Conservation (phyloP, 2,797 vertebrate species). For the Fundulus diaphanus region DNA sequence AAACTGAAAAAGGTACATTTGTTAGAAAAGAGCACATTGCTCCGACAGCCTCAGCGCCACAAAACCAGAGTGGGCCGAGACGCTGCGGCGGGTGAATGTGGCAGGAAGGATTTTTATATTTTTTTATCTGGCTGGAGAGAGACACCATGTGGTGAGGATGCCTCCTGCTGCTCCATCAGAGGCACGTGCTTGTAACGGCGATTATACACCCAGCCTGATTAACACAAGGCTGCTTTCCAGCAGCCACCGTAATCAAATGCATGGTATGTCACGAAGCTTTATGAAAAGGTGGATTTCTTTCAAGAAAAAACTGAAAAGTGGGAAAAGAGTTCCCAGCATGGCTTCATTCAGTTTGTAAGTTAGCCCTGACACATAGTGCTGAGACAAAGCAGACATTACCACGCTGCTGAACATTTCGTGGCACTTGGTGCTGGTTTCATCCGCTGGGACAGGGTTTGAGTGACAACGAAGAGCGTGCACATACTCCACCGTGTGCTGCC, state of each 20-base stretch:
- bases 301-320: neutral
- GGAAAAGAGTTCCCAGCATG: constrained; percentile 19
- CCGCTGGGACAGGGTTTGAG: constrained; percentile 68
- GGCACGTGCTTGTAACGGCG: constrained; percentile 44
- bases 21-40: constrained; percentile 59
- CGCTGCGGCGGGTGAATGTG: constrained; percentile 51
- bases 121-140: constrained; percentile 84
- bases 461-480: constrained; percentile 72
- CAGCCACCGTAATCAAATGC: neutral
- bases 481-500: constrained; percentile 61
- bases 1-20: constrained; percentile 61
- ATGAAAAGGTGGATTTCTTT: neutral
- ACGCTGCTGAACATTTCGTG: constrained; percentile 66
- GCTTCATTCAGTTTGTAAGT: constrained; percentile 42
- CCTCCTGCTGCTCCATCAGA: constrained; percentile 67
- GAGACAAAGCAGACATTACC: constrained; percentile 67
- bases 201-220: constrained; percentile 17
- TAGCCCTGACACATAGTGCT: constrained; percentile 46
- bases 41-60: constrained; percentile 50
- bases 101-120: constrained; percentile 46
- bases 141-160: constrained; percentile 87
- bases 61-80: constrained; percentile 55
- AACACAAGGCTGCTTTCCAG: constrained; percentile 6
- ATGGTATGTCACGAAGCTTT: neutral
- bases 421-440: constrained; percentile 61